A percentile compares a stretch with the other conserved stretches of the same genome.
Evolutionary conservation across 2,113 vertebrate genomes (phyloP).

Genomic region (Gymnorhina tibicen): DNA sequence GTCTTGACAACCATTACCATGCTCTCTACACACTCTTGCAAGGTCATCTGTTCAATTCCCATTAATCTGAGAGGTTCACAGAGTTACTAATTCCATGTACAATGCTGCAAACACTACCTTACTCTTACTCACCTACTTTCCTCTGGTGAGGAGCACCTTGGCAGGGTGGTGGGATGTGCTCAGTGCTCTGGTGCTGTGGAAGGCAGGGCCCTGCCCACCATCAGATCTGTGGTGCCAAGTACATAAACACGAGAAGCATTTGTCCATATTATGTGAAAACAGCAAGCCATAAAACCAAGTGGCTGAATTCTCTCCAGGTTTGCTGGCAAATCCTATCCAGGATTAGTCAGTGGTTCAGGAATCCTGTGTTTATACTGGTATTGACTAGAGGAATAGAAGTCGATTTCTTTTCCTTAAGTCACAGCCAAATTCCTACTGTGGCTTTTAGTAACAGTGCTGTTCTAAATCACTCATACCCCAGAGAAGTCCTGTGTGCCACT

Average conservation of each 20-base stretch:
- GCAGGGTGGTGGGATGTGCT: background rate
- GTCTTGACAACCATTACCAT: background rate
- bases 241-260: background rate
- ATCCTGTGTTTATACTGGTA: background rate
- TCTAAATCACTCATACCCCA: background rate
- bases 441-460: background rate
- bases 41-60: background rate
- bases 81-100: background rate
- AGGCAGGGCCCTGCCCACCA: background rate
- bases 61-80: background rate
- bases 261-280: fast-evolving
- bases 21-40: background rate
- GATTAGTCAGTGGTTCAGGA: conserved; percentile 5
- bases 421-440: background rate
- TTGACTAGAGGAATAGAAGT: background rate
- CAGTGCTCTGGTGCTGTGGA: background rate
- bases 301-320: background rate
- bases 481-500: background rate
- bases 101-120: background rate
- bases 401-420: background rate
- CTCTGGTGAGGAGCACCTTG: background rate
- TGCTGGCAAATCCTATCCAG: background rate
- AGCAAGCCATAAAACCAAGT: background rate
- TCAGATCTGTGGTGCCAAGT: background rate
- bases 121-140: too few species aligned